phyloP scores from a whole-genome alignment of 1,140 invertebrate genomes.

The Cataglyphis hispanica region DNA sequence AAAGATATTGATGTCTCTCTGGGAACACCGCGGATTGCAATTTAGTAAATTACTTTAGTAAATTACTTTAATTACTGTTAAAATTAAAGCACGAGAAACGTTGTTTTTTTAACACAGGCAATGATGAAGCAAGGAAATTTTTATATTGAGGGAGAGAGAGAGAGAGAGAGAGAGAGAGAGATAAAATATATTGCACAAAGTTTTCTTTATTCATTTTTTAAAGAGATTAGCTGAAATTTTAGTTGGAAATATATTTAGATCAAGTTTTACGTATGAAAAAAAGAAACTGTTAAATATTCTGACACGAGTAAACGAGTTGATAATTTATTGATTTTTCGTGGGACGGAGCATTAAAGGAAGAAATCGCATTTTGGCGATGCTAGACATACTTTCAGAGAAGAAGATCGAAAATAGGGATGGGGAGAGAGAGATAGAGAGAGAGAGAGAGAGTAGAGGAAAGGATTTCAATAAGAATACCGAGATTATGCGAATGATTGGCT shows the following conservation, averaged over 20 bases:
- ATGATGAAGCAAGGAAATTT: constrained; percentile 30
- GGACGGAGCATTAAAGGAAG: neutral
- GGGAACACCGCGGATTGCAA: constrained; percentile 16
- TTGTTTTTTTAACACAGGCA: constrained; percentile 33
- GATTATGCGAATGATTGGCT: constrained; percentile 23
- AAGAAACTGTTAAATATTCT: neutral
- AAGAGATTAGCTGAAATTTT: neutral
- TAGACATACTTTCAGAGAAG: neutral
- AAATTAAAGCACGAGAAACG: neutral
- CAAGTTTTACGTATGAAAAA: neutral
- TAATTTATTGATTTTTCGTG: neutral
- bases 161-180: neutral
- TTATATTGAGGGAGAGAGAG: neutral
- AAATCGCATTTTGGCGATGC: neutral
- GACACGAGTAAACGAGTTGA: neutral
- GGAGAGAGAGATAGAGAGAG: neutral
- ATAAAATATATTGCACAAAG: neutral
- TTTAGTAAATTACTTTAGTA: constrained; percentile 55
- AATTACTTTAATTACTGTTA: too few relatives aligned
- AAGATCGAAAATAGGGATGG: too few relatives aligned
- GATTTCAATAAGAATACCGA: constrained; percentile 14
- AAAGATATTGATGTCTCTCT: constrained; percentile 34
- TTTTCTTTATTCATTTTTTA: neutral
- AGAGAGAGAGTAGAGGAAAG: neutral
- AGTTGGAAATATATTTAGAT: neutral